Percentiles rank a stretch among this genome's conserved stretches.
Conservation (phyloP, 2,113 vertebrate genomes). For the Rhinoderma darwinii region DNA sequence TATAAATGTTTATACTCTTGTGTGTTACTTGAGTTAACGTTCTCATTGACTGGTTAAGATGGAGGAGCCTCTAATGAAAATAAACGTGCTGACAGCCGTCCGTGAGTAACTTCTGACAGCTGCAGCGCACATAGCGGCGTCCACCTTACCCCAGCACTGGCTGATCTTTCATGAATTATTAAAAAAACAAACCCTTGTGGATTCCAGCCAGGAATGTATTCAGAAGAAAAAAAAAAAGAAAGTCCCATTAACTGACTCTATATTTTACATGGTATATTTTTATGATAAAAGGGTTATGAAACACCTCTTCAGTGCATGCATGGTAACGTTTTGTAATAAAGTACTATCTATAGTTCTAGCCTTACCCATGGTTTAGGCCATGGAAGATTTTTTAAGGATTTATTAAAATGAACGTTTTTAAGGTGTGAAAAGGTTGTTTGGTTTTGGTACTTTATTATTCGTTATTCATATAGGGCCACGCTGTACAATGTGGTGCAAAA, state of each 20-base stretch:
- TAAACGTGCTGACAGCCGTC: slow-evolving; percentile 39
- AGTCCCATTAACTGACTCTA: not conserved
- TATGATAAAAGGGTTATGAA: slow-evolving; percentile 14
- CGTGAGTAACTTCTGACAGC: slow-evolving; percentile 37
- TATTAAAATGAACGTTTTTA: not conserved
- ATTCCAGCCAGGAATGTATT: slow-evolving; percentile 17
- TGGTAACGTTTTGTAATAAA: not conserved
- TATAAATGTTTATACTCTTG: slow-evolving; percentile 16
- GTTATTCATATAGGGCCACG: not conserved
- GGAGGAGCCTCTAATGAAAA: slow-evolving; percentile 41
- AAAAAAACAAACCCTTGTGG: slow-evolving; percentile 3
- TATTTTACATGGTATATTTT: slow-evolving; percentile 14
- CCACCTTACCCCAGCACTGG: not conserved
- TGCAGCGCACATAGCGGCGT: not conserved
- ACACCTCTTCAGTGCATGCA: not conserved
- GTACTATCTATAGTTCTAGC: not conserved
- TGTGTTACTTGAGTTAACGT: slow-evolving; percentile 18
- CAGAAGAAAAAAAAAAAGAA: not conserved
- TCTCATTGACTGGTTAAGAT: slow-evolving; percentile 20
- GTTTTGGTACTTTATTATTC: not conserved
- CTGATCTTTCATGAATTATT: slow-evolving; percentile 33
- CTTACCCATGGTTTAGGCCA: not conserved
- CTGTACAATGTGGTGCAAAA: not conserved
- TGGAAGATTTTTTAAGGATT: not conserved
- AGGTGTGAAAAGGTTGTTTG: no score